Evolutionary conservation across 2,113 vertebrate genomes (phyloP).

Genomic region (Proteles cristata): DNA sequence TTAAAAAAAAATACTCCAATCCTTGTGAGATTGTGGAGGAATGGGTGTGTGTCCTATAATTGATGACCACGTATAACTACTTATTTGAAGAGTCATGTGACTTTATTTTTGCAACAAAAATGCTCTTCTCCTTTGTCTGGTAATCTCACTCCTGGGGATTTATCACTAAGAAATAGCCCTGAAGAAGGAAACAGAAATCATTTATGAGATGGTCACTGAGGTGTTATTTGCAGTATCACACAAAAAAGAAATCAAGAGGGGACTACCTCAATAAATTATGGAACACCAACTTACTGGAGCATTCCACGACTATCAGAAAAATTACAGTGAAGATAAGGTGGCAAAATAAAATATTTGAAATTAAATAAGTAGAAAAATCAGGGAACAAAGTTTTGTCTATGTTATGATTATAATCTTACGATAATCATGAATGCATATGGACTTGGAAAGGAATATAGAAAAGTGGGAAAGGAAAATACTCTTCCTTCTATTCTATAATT

Average conservation of each 20-base stretch:
- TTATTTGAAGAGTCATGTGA: background rate
- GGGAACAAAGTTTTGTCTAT: background rate
- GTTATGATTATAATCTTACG: background rate
- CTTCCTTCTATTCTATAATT: background rate
- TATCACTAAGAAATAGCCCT: background rate
- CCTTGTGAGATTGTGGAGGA: background rate
- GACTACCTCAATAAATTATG: background rate
- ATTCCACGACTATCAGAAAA: background rate
- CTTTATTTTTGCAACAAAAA: background rate
- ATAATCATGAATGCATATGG: background rate
- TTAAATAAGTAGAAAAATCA: background rate
- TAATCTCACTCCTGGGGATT: background rate
- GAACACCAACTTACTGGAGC: background rate
- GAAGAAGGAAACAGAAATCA: background rate
- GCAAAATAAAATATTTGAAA: background rate
- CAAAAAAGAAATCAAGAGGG: background rate
- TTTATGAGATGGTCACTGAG: background rate
- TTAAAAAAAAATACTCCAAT: too few relatives aligned
- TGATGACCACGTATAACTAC: background rate
- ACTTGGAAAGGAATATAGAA: background rate
- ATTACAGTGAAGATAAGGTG: background rate
- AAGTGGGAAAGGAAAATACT: background rate
- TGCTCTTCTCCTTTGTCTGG: background rate
- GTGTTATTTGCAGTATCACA: background rate
- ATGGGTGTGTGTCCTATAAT: background rate